Conservation (phyloP, 2,888 invertebrate genomes). For the Slavum lentiscoides region DNA sequence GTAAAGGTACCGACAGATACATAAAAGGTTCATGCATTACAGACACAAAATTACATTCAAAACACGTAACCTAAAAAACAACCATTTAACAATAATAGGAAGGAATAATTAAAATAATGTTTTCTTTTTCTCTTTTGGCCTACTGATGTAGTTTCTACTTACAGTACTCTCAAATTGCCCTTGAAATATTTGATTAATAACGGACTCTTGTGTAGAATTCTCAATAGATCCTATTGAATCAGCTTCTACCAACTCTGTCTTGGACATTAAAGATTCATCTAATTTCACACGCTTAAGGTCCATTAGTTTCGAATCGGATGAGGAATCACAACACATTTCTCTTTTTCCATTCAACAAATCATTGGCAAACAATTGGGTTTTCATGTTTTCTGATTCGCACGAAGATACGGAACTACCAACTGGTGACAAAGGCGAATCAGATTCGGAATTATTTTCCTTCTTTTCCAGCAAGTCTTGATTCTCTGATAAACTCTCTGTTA, state of each 20-base stretch:
- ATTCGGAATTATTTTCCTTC: neutral
- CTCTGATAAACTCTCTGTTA: constrained; percentile 7
- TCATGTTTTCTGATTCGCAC: neutral
- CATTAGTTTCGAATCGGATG: constrained; percentile 41
- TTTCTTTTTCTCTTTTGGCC: neutral
- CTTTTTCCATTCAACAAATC: constrained; percentile 47
- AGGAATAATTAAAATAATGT: neutral
- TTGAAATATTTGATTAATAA: constrained; percentile 61
- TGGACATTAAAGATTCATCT: constrained; percentile 30
- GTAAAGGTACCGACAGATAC: constrained; percentile 70
- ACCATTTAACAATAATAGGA: constrained; percentile 9
- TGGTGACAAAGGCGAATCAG: constrained; percentile 4
- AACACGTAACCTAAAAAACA: constrained; percentile 65
- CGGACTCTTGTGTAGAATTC: constrained; percentile 25
- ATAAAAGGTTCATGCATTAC: constrained; percentile 71
- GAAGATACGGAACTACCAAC: constrained; percentile 13
- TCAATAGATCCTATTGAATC: constrained; percentile 54
- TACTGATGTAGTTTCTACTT: constrained; percentile 56
- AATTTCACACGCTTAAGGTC: constrained; percentile 48
- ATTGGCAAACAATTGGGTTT: neutral
- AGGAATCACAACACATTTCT: constrained; percentile 50
- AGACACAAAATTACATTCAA: constrained; percentile 66
- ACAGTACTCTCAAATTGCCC: constrained; percentile 70
- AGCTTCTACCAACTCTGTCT: constrained; percentile 39
- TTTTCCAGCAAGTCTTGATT: constrained; percentile 1